These are phyloP conservation scores for Stegastes partitus DNA, from an alignment of 2,113 vertebrate species.

Conservation along the genomic window DNA sequence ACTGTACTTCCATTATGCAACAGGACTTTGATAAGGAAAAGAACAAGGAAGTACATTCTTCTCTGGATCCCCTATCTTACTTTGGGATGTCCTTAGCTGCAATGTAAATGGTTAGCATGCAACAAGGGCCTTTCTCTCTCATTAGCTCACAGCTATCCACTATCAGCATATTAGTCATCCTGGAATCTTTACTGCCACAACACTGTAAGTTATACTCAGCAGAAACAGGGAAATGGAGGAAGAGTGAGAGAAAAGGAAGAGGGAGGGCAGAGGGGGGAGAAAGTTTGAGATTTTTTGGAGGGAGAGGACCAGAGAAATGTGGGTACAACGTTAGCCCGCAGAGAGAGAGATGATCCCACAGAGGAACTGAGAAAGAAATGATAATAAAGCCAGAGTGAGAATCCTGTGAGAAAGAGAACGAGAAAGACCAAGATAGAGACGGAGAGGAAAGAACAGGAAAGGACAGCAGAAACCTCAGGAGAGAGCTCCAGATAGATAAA, in stretches of 20 bases:
- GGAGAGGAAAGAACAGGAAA: constrained; percentile 43
- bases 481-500: constrained; percentile 45
- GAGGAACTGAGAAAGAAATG: constrained; percentile 4
- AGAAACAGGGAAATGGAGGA: constrained; percentile 37
- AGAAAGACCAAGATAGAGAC: constrained; percentile 42
- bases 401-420: constrained; percentile 4
- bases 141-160: constrained; percentile 54
- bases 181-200: constrained; percentile 38
- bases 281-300: constrained; percentile 8
- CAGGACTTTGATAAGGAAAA: constrained; percentile 1
- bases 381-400: constrained; percentile 37
- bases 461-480: constrained; percentile 56
- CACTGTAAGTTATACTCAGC: constrained; percentile 43
- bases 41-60: constrained; percentile 12
- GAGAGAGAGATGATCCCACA: constrained; percentile 46
- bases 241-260: not conserved
- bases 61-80: not conserved
- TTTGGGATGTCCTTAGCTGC: constrained; percentile 32
- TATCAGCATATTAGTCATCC: constrained; percentile 52
- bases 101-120: constrained; percentile 45
- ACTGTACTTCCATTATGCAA: constrained; percentile 24
- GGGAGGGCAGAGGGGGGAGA: not conserved
- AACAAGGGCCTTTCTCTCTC: constrained; percentile 31
- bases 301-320: not conserved
- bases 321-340: constrained; percentile 7